Evolutionary conservation across 2,113 vertebrate genomes (phyloP).

Genomic region (Rhinolophus ferrumequinum): DNA sequence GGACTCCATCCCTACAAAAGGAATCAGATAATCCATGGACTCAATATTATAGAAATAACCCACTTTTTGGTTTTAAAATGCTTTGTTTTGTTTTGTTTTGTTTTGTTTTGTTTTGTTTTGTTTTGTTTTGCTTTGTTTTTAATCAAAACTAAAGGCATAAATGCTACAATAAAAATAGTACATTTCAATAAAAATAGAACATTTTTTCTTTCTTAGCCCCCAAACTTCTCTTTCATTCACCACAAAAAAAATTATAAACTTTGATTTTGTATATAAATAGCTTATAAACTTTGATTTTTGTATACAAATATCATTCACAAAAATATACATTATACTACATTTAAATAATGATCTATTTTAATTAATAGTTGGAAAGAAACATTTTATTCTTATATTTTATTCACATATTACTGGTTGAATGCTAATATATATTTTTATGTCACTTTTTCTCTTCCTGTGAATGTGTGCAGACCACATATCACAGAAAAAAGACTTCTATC

Average conservation of each 20-base stretch:
- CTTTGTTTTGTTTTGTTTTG: background rate
- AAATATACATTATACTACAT: background rate
- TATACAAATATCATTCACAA: slow-evolving; percentile 7
- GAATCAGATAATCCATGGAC: background rate
- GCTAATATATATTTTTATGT: background rate
- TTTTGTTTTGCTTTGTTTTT: background rate
- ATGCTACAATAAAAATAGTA: background rate
- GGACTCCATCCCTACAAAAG: background rate
- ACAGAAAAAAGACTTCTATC: slow-evolving; percentile 4
- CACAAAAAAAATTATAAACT: background rate
- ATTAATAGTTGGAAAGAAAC: background rate
- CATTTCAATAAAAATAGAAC: too few relatives aligned
- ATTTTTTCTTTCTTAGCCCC: background rate
- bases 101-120: background rate
- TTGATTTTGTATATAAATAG: background rate
- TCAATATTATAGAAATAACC: background rate
- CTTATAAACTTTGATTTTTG: background rate
- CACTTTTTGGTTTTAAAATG: background rate
- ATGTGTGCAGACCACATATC: background rate
- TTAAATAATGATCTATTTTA: slow-evolving; percentile 11
- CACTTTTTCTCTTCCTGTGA: background rate
- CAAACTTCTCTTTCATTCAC: slow-evolving; percentile 11
- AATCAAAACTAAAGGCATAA: background rate
- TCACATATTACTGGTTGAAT: background rate
- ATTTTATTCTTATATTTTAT: slow-evolving; percentile 27